A percentile compares a stretch with the other conserved stretches of the same genome.
These are phyloP conservation scores for Hydriomena furcata DNA, from an alignment of 2,888 invertebrate genomes.

Conservation along the genomic window DNA sequence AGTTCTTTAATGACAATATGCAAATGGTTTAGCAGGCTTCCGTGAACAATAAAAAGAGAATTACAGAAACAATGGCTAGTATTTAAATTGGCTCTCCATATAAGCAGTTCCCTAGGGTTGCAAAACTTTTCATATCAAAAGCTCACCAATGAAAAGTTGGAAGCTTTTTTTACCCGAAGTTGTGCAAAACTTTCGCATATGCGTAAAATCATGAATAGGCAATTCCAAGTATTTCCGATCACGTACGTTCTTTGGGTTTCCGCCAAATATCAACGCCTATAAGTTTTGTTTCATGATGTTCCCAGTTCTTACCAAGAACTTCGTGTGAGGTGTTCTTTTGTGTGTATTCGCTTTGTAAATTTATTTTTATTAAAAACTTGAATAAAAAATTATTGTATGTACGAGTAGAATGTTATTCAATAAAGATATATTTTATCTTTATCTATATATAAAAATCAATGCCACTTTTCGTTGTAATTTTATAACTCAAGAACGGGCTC, in stretches of 20 bases:
- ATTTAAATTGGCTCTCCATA: conserved; percentile 12
- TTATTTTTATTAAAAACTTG: conserved; percentile 10
- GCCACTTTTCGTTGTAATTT: no score
- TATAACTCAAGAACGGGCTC: no score
- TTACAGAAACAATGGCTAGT: conserved; percentile 4
- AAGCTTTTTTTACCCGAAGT: conserved; percentile 43
- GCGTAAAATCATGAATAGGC: conserved; percentile 68
- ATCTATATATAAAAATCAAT: no score
- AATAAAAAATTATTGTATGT: conserved; percentile 9
- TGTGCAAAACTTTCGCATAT: conserved; percentile 57
- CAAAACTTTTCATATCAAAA: conserved; percentile 28
- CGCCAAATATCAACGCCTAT: conserved; percentile 58
- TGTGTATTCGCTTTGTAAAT: background rate
- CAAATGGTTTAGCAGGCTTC: conserved; percentile 15
- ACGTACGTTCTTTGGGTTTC: conserved; percentile 65
- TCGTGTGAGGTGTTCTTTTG: conserved; percentile 3
- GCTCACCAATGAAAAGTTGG: conserved; percentile 37
- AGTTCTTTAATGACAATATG: conserved; percentile 1
- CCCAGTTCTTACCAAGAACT: conserved; percentile 13
- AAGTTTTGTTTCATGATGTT: conserved; percentile 39
- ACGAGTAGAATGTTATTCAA: no score
- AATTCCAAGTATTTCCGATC: conserved; percentile 69
- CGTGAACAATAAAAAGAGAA: conserved; percentile 25
- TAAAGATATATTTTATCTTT: no score
- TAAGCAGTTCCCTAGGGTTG: conserved; percentile 5